Evolutionary conservation across 1,140 invertebrate species (phyloP).

Genomic region (Aricia agestis): DNA sequence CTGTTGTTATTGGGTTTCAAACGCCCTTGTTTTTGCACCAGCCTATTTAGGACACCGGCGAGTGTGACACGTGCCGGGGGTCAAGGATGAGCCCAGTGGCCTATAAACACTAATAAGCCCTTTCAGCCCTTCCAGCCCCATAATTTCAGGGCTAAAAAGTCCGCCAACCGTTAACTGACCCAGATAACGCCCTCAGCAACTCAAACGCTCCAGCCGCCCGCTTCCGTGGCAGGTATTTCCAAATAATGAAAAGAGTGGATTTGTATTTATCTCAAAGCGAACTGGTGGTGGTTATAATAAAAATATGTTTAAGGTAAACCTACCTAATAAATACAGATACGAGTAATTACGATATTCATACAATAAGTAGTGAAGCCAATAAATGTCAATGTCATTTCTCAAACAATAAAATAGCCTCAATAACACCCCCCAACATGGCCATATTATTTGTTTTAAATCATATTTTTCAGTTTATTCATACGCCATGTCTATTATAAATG

Average conservation of each 20-base stretch:
- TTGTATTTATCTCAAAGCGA: too few species aligned
- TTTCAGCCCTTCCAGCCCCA: constrained; percentile 43
- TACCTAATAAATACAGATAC: too few species aligned
- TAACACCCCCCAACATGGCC: too few species aligned
- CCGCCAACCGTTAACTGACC: constrained; percentile 29
- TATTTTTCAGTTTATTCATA: too few species aligned
- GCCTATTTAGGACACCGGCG: constrained; percentile 28
- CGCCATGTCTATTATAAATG: too few species aligned
- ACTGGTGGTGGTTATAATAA: too few species aligned
- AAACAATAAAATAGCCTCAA: too few species aligned
- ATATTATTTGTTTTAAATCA: too few species aligned
- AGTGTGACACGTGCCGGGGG: constrained; percentile 55
- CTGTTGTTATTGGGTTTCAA: constrained; percentile 3
- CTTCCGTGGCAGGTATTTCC: not conserved
- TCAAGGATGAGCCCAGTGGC: constrained; percentile 63
- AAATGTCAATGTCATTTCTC: too few species aligned
- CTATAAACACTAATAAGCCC: constrained; percentile 55
- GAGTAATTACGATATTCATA: too few species aligned
- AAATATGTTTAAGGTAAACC: too few species aligned
- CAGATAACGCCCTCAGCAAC: not conserved
- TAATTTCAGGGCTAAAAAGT: constrained; percentile 27
- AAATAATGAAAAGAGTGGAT: not conserved
- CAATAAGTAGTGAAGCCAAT: too few species aligned
- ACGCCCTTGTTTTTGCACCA: constrained; percentile 32
- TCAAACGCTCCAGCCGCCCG: not conserved